Base-by-base conservation (phyloP, 1,140 invertebrate species). In the Nixonia krombeini region DNA sequence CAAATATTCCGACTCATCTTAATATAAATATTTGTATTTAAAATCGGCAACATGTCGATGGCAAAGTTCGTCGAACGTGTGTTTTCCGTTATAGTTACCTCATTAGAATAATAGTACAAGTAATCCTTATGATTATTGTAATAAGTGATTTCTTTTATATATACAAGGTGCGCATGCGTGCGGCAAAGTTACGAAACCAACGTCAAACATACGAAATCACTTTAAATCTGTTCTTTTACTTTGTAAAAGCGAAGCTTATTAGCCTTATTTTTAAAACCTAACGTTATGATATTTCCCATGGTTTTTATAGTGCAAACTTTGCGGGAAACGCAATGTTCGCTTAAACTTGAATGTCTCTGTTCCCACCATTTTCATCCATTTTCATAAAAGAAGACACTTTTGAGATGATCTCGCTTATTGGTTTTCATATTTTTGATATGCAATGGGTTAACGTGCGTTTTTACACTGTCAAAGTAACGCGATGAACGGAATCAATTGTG, bases 61-160 rank as follows among this genome's bases (percentile, higher is more conserved):
- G 74, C 80, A 84, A 83, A 81, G 80, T 79, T 61, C 72, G 73
- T 78, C 53, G 44, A 69, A 45, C 51, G 50, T 42, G 15, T 29
- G 17, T 29, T 42, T 18, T 42, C n/a, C n/a, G 23, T 18, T 21
- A 38, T 15, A 16, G 1, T 51, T 25, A 6, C 42, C 12, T 42
- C 9, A 26, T 42, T 25, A 42, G 18, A 42, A 42, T 42, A 42
- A 9, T 26, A 28, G 15, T 47, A 21, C 21, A 28, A 49, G 46
- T 29, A 45, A 45, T 16, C 21, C 42, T 45, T 29, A 45, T 8
- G 25, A 45, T 17, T 45, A 28, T 45, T 45, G 4, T 35, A 45
- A 45, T 47, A 41, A 65, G 53, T 58, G 56, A 53, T 38, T 65
- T 65, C n/a, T 49, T 58, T 53, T 40, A n/a, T 57, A 47, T 65